Evolutionary conservation across 35 echinoderm and acorn worm genomes (phyloP), one percentile per base, ranked within the genome.

Genomic region (Strongylocentrotus purpuratus): DNA sequence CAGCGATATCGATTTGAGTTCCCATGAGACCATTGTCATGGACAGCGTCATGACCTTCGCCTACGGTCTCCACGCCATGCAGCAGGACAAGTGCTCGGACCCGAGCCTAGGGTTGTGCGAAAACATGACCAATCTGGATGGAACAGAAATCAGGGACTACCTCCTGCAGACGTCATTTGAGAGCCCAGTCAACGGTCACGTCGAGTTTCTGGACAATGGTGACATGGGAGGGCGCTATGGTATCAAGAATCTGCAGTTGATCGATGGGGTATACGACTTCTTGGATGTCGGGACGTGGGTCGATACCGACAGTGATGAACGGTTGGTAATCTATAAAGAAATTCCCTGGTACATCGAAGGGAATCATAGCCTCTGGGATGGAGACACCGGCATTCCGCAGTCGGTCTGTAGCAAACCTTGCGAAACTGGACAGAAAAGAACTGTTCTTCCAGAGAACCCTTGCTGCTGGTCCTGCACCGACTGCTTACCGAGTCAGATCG

Each of bases 21-120:
- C 96, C 8, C 98, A 99, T 59, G 98, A 99, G 48, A 96, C 96
- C 7, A 94, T 99, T 4, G 98, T 99, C 20, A 99, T 99, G 70
- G 98, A 99, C 94, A 96, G 95, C 20, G 97, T 97, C 20, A 70
- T 97, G 33, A 85, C 96, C 17, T 93, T 99, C 45, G 95, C 96
- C 11, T 94, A 96, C 92, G 98, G 95, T 31, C 90, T 99, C 50
- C 88, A 99, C n/a, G 70, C 70, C 88, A 96, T 99, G 97, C 96
- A 96, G 28, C 88, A 65, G 9, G 86, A 96, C 33, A 35, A 61
- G 35, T 99, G 97, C 46, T 48, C 85, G 32, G 71, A 91, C 17
- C 45, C 94, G 17, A 92, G 31, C 22, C 89, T 31, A n/a, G 94
- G 85, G n/a, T 47, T 97, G 20, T 99, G 97, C 85, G 65, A 95